phyloP scores from a whole-genome alignment of 2,113 vertebrate species.

The Pelecanus crispus region DNA sequence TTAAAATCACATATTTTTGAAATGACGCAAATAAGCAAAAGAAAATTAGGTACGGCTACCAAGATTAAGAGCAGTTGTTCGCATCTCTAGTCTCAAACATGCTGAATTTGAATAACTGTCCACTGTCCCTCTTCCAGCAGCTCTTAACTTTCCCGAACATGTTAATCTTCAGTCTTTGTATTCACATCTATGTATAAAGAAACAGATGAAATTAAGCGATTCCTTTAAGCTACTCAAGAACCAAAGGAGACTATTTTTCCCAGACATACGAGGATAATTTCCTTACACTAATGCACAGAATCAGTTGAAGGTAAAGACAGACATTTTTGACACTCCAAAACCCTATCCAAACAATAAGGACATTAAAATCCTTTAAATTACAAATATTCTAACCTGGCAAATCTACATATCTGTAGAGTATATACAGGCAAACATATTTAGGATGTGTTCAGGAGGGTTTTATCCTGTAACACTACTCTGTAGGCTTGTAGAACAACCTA shows the following conservation, averaged over 20 bases:
- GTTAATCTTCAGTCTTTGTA: not conserved
- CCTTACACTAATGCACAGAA: not conserved
- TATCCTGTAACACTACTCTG: not conserved
- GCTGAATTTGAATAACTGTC: not conserved
- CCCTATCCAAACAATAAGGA: not conserved
- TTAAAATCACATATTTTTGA: constrained; percentile 3
- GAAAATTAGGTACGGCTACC: not conserved
- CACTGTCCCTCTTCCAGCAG: not conserved
- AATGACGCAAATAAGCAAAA: not conserved
- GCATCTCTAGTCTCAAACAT: not conserved
- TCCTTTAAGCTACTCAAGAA: not conserved
- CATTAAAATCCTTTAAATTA: not conserved
- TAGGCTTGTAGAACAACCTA: not conserved
- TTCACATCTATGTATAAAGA: not conserved
- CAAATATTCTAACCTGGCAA: not conserved
- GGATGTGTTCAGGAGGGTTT: not conserved
- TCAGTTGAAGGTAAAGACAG: not conserved
- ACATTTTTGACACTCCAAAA: not conserved
- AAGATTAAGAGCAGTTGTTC: not conserved
- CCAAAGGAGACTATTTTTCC: not conserved
- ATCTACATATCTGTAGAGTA: not conserved
- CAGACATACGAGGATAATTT: not conserved
- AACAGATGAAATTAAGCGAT: not conserved
- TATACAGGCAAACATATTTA: not conserved
- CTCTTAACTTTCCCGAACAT: not conserved